Percentiles rank a stretch among this genome's conserved stretches.
Evolutionary conservation across 2,113 vertebrate species (phyloP).

Genomic region (Rhinogobius similis): DNA sequence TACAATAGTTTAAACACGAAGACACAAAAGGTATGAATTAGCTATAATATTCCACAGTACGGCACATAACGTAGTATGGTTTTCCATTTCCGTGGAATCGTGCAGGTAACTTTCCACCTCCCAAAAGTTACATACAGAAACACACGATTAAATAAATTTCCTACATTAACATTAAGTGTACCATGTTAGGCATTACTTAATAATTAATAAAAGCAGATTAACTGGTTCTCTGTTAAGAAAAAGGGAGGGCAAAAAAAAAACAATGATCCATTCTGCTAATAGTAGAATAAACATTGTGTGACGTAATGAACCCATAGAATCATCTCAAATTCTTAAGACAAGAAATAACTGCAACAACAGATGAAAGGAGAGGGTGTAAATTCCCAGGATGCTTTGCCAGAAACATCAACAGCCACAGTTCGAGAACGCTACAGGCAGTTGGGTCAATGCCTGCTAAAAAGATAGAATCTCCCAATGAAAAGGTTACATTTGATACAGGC

Average conservation of each 20-base stretch:
- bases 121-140: too few relatives aligned
- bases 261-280: neutral
- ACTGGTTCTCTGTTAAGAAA: neutral
- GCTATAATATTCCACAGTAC: too few relatives aligned
- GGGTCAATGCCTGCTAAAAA: constrained; percentile 6
- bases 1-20: too few relatives aligned
- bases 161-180: too few relatives aligned
- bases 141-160: too few relatives aligned
- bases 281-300: neutral
- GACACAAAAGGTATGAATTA: too few relatives aligned
- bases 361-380: neutral
- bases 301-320: neutral
- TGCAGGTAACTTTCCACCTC: too few relatives aligned
- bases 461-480: neutral
- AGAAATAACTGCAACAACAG: neutral
- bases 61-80: too few relatives aligned
- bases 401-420: constrained; percentile 18
- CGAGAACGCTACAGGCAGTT: constrained; percentile 12
- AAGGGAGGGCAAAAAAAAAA: neutral
- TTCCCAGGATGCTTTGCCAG: constrained; percentile 14
- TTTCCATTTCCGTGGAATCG: too few relatives aligned
- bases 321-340: neutral
- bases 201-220: neutral
- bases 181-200: neutral
- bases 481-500: constrained; percentile 8